Percentiles rank a stretch among this genome's conserved stretches.
These are phyloP conservation scores for Atta colombica DNA, from an alignment of 1,140 invertebrate genomes.

Conservation along the genomic window DNA sequence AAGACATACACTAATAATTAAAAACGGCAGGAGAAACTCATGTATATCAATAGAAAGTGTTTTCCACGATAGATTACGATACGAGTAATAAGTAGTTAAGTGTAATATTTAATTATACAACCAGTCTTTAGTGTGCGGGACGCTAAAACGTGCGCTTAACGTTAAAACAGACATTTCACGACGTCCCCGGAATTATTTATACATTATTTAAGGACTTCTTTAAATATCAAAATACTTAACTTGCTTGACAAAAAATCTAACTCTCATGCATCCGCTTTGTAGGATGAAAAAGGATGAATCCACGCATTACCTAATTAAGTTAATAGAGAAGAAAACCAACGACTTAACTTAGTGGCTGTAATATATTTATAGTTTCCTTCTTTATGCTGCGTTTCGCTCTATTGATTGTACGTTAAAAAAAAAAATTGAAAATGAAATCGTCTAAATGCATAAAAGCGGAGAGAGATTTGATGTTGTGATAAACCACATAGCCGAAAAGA, in stretches of 20 bases:
- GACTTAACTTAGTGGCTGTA: slow-evolving; percentile 62
- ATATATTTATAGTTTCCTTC: slow-evolving; percentile 54
- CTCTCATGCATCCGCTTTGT: slow-evolving; percentile 37
- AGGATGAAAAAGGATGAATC: slow-evolving; percentile 61
- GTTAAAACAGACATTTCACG: slow-evolving; percentile 70
- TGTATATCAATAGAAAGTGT: slow-evolving; percentile 66
- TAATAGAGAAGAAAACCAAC: slow-evolving; percentile 65
- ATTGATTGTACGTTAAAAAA: slow-evolving; percentile 49
- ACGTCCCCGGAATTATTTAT: slow-evolving; percentile 75
- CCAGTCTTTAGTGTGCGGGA: slow-evolving; percentile 84
- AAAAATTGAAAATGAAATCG: slow-evolving; percentile 32
- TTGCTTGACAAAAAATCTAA: slow-evolving; percentile 62
- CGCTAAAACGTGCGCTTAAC: slow-evolving; percentile 72
- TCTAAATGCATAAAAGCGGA: slow-evolving; percentile 49
- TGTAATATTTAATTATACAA: slow-evolving; percentile 84
- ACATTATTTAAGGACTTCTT: slow-evolving; percentile 72
- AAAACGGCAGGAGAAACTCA: slow-evolving; percentile 66
- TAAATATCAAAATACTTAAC: slow-evolving; percentile 73
- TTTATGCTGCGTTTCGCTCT: slow-evolving; percentile 42
- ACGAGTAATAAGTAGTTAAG: slow-evolving; percentile 79
- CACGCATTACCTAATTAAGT: slow-evolving; percentile 78
- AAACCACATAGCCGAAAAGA: no score
- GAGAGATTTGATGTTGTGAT: neutral
- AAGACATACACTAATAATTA: slow-evolving; percentile 68
- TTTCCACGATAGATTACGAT: slow-evolving; percentile 70